A percentile compares a stretch with the other conserved stretches of the same genome.
Conservation (phyloP, 1,140 invertebrate genomes). For the Babylonia areolata region DNA sequence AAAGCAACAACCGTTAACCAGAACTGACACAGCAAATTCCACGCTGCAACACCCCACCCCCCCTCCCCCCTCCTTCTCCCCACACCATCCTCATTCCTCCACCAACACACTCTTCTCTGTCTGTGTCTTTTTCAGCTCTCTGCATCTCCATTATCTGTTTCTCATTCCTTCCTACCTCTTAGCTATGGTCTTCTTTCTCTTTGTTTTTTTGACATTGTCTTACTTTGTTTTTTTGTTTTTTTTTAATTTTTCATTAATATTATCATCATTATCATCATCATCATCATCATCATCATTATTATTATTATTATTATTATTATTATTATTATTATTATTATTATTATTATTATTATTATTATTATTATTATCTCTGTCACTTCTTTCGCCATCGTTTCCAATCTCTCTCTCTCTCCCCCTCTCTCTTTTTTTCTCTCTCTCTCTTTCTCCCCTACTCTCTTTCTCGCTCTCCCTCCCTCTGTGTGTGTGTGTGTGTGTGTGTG, state of each 20-base stretch:
- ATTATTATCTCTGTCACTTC: not conserved
- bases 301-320: not conserved
- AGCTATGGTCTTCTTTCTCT: not conserved
- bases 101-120: slow-evolving; percentile 4
- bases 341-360: not conserved
- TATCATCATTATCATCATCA: too few relatives aligned
- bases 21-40: too few relatives aligned
- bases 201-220: not conserved
- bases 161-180: not conserved
- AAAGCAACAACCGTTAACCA: too few relatives aligned
- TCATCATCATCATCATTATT: too few relatives aligned
- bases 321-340: too few relatives aligned
- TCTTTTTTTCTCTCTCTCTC: too few relatives aligned
- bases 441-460: too few relatives aligned
- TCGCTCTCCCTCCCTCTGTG: too few relatives aligned
- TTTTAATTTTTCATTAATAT: not conserved
- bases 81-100: not conserved
- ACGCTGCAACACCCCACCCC: too few relatives aligned
- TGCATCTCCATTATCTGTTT: not conserved
- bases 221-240: not conserved
- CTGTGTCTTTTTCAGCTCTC: not conserved
- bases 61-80: slow-evolving; percentile 30
- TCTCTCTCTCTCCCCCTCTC: too few relatives aligned
- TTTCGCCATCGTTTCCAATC: too few relatives aligned
- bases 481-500: not conserved